Conservation (phyloP, 1,140 invertebrate genomes). For the Triops cancriformis region DNA sequence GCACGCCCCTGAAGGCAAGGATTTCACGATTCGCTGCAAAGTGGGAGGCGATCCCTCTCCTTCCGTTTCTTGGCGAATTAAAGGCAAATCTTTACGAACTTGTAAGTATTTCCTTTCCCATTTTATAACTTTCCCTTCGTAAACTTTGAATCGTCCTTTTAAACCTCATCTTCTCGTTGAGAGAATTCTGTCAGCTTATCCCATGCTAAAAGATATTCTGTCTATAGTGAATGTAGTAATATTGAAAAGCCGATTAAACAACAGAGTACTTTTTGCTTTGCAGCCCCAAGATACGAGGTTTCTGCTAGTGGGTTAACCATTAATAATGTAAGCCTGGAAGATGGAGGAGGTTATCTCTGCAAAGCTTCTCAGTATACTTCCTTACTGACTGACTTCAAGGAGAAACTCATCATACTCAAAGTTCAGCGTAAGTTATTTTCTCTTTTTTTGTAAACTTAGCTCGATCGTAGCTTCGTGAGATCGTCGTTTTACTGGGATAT, state of each 20-base stretch:
- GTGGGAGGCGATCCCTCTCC: conserved; percentile 46
- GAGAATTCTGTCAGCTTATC: not conserved
- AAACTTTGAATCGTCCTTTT: not conserved
- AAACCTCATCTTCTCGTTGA: not conserved
- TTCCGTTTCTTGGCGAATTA: conserved; percentile 39
- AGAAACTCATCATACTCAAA: conserved; percentile 43
- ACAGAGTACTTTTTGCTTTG: conserved; percentile 21
- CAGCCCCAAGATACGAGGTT: conserved; percentile 38
- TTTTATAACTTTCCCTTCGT: not conserved
- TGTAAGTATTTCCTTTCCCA: not conserved
- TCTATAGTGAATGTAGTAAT: not conserved
- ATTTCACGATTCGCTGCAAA: conserved; percentile 42
- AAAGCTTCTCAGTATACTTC: conserved; percentile 44
- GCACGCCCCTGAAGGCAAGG: conserved; percentile 42
- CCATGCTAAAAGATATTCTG: not conserved
- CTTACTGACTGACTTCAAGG: conserved; percentile 41
- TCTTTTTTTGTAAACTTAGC: not conserved
- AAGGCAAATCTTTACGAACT: conserved; percentile 27
- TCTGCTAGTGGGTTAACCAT: conserved; percentile 44
- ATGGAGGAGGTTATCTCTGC: conserved; percentile 48
- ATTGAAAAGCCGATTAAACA: not conserved
- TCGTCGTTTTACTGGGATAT: not conserved
- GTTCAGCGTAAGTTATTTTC: conserved; percentile 45
- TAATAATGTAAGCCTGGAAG: conserved; percentile 43
- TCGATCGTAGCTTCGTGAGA: not conserved